These are phyloP conservation scores for Himalopsyche kuldschensis DNA, from an alignment of 2,888 invertebrate species.

Conservation along the genomic window DNA sequence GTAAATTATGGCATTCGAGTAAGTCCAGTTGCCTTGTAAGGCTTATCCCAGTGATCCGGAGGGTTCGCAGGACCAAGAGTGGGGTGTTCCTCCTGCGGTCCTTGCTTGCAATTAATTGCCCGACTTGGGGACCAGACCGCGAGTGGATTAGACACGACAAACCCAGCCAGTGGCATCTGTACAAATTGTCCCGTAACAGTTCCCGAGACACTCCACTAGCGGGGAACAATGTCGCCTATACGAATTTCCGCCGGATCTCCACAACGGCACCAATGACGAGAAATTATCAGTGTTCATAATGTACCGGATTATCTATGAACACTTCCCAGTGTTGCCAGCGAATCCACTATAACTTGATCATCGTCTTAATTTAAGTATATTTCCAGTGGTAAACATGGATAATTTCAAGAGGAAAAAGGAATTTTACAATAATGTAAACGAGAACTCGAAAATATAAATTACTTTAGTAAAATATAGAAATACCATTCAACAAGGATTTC, in stretches of 20 bases:
- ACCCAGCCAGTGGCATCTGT: conserved; percentile 31
- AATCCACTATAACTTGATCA: background rate
- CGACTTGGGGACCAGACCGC: conserved; percentile 35
- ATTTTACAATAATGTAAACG: too few species aligned
- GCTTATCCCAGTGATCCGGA: conserved; percentile 38
- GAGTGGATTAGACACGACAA: conserved; percentile 38
- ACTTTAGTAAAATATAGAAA: too few species aligned
- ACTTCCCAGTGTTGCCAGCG: background rate
- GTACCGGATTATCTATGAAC: background rate
- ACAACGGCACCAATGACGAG: background rate
- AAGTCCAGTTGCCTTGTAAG: conserved; percentile 40
- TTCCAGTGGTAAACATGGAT: too few species aligned
- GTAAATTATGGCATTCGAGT: conserved; percentile 40
- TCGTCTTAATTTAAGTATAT: too few species aligned
- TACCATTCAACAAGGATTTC: too few species aligned
- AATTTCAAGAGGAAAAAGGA: too few species aligned
- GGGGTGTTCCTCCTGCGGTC: conserved; percentile 18
- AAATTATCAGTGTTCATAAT: conserved; percentile 10
- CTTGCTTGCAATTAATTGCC: conserved; percentile 37
- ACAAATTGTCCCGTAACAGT: conserved; percentile 27
- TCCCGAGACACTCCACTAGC: background rate
- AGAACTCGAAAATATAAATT: too few species aligned
- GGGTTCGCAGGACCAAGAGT: conserved; percentile 14
- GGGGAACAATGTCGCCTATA: conserved; percentile 7
- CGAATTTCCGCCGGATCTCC: background rate